Evolutionary conservation across 2,888 invertebrate species (phyloP).

Genomic region (Oxystoma pomonae): DNA sequence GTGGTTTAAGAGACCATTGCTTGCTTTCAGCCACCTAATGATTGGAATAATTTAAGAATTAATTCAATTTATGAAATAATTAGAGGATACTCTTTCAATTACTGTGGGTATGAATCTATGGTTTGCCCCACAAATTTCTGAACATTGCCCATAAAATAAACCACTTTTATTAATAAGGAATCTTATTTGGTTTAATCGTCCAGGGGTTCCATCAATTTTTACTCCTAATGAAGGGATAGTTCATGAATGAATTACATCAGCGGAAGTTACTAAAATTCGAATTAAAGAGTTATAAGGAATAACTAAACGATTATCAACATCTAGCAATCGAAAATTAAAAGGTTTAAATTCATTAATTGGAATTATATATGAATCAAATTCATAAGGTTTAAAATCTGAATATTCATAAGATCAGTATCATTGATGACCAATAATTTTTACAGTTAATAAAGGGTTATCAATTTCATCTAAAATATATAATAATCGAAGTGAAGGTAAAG

Average conservation of each 20-base stretch:
- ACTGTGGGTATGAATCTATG: constrained; percentile 78
- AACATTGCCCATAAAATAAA: constrained; percentile 71
- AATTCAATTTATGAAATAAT: constrained; percentile 57
- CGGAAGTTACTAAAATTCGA: no score
- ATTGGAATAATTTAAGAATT: no score
- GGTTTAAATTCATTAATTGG: constrained; percentile 45
- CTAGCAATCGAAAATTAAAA: constrained; percentile 56
- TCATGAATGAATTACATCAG: no score
- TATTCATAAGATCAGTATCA: no score
- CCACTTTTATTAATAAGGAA: constrained; percentile 61
- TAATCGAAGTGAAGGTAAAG: constrained; percentile 57
- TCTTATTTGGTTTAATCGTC: no score
- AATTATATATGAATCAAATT: constrained; percentile 62
- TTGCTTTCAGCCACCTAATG: no score
- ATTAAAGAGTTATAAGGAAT: no score
- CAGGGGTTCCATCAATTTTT: no score
- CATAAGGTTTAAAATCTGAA: constrained; percentile 53
- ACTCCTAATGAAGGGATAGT: constrained; percentile 59
- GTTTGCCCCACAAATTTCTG: constrained; percentile 77
- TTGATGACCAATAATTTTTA: no score
- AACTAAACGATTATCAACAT: constrained; percentile 60
- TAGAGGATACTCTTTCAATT: constrained; percentile 55
- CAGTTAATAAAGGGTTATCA: constrained; percentile 51
- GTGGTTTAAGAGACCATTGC: no score
- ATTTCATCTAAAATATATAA: no score